Conservation (phyloP, 2,113 vertebrate genomes). For the Tenebrosternarchus preto region DNA sequence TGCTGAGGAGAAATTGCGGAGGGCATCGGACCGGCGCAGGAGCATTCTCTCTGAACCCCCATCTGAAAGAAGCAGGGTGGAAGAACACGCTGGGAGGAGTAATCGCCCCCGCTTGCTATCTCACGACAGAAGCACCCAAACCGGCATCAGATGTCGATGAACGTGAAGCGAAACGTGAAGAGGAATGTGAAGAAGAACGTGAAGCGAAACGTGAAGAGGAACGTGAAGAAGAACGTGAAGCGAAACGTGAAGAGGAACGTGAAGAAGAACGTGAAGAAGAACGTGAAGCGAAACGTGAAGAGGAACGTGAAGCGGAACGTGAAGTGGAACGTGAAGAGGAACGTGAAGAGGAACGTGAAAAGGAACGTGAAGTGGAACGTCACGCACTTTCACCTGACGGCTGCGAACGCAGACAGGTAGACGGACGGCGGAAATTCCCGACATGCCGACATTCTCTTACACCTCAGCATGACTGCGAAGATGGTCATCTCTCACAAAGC, state of each 20-base stretch:
- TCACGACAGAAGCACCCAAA: constrained; percentile 13
- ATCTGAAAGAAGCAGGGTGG: constrained; percentile 4
- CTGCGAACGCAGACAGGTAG: background rate
- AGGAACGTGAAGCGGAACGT: background rate
- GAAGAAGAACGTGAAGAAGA: background rate
- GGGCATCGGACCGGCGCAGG: constrained; percentile 39
- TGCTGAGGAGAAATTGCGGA: constrained; percentile 25
- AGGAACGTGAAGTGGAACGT: background rate
- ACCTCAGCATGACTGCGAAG: constrained; percentile 14
- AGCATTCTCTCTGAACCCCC: constrained; percentile 40
- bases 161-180: background rate
- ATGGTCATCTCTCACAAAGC: constrained; percentile 1
- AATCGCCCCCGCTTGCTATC: background rate
- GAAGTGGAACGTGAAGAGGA: background rate
- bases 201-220: background rate
- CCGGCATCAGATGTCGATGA: background rate
- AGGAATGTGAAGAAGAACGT: background rate
- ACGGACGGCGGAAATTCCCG: background rate
- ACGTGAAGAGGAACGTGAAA: background rate
- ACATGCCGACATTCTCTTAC: constrained; percentile 28
- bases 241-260: background rate
- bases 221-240: background rate
- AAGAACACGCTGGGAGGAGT: background rate
- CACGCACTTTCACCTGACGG: background rate
- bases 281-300: too few species aligned